phyloP scores from a whole-genome alignment of 1,140 invertebrate genomes.

The Chironomus tepperi region DNA sequence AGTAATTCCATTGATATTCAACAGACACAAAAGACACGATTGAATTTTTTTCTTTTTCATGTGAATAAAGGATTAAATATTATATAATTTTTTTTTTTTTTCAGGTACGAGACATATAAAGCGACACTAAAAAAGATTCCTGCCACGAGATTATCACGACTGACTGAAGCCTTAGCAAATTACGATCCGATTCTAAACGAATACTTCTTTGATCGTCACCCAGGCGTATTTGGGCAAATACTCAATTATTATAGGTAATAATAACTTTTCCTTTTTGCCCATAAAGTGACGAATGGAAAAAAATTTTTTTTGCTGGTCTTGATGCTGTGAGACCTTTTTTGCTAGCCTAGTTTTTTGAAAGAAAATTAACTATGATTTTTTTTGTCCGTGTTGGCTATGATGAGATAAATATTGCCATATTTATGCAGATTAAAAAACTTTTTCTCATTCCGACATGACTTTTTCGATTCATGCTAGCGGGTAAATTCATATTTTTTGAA shows the following conservation, averaged over 20 bases:
- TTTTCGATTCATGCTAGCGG: no score
- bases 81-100: constrained; percentile 25
- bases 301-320: background rate
- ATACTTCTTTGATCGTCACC: constrained; percentile 98
- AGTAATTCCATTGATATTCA: no score
- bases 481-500: no score
- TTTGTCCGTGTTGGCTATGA: no score
- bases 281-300: background rate
- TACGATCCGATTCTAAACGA: constrained; percentile 95
- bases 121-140: constrained; percentile 89
- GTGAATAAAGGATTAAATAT: constrained; percentile 27
- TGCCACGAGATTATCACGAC: constrained; percentile 76
- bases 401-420: no score
- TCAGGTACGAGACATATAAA: constrained; percentile 91
- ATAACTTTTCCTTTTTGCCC: background rate
- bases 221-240: constrained; percentile 93
- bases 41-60: background rate
- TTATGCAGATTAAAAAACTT: no score
- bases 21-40: no score
- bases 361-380: background rate
- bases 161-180: constrained; percentile 85
- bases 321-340: background rate
- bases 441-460: no score
- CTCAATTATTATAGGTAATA: constrained; percentile 76
- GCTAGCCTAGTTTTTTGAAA: background rate